Evolutionary conservation across 2,888 invertebrate genomes (phyloP).

Genomic region (Leptopilina syphax): DNA sequence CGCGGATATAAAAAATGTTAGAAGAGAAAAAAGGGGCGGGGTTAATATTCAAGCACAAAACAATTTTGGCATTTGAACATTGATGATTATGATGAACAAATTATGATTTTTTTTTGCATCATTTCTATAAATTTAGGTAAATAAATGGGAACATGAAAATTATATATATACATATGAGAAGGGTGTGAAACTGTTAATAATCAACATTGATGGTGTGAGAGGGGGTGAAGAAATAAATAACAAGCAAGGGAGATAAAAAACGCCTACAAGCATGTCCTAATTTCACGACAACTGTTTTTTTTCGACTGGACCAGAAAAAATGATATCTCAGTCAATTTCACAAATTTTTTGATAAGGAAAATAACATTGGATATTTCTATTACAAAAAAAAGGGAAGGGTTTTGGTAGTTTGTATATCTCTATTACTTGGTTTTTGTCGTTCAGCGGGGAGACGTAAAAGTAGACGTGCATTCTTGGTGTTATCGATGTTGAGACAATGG

Average conservation of each 20-base stretch:
- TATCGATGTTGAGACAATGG: constrained; percentile 38
- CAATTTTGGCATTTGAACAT: constrained; percentile 36
- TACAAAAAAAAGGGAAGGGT: constrained; percentile 13
- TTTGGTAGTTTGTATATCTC: constrained; percentile 5
- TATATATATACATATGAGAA: too few relatives aligned
- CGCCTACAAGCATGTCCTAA: constrained; percentile 19
- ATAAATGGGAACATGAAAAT: too few relatives aligned
- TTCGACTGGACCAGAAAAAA: constrained; percentile 25
- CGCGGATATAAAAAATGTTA: neutral
- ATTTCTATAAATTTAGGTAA: too few relatives aligned
- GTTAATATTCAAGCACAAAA: neutral
- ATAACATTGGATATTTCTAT: neutral
- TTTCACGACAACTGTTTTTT: neutral
- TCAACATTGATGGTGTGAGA: too few relatives aligned
- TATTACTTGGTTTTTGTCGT: constrained; percentile 29
- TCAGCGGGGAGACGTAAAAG: constrained; percentile 36
- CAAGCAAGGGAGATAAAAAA: constrained; percentile 11
- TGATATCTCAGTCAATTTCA: constrained; percentile 33
- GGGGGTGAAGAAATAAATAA: neutral
- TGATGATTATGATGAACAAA: neutral
- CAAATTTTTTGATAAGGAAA: neutral
- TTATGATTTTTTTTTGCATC: too few relatives aligned
- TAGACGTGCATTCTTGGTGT: constrained; percentile 40
- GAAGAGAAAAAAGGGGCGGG: neutral
- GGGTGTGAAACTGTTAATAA: too few relatives aligned